Evolutionary conservation across 2,797 vertebrate species (phyloP).

Genomic region (Pelodytes ibericus): DNA sequence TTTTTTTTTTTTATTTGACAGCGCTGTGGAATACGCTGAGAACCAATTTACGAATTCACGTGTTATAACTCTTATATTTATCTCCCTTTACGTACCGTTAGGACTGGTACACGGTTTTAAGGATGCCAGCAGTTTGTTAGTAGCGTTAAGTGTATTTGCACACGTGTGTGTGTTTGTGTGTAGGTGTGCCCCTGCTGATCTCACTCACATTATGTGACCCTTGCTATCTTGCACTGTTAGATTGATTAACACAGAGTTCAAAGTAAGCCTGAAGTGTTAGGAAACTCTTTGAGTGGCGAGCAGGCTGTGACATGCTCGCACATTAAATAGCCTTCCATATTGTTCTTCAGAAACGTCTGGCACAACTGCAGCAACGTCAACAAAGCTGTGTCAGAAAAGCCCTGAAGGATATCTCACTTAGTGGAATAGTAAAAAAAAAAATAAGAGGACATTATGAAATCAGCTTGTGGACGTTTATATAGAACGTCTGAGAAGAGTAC

Average conservation of each 20-base stretch:
- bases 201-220: not conserved
- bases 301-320: conserved; percentile 42
- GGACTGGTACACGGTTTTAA: too few relatives aligned
- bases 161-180: not conserved
- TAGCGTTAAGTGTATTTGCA: too few relatives aligned
- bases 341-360: conserved; percentile 19
- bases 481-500: conserved; percentile 33
- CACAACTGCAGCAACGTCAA: conserved; percentile 13
- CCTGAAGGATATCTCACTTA: conserved; percentile 24
- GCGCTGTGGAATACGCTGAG: too few relatives aligned
- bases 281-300: conserved; percentile 19
- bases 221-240: not conserved
- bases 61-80: too few relatives aligned
- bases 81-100: too few relatives aligned
- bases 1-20: too few relatives aligned
- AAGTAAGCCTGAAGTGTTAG: conserved; percentile 28
- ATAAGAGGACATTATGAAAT: conserved; percentile 25
- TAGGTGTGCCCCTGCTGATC: not conserved
- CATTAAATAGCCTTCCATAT: conserved; percentile 29
- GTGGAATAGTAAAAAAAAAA: conserved; percentile 8
- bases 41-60: too few relatives aligned
- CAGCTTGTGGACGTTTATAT: conserved; percentile 11
- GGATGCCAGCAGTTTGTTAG: too few relatives aligned
- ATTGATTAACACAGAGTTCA: conserved; percentile 38
- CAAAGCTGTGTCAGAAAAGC: conserved; percentile 9